Base-by-base conservation (phyloP, 2,113 vertebrate genomes). In the Eulemur rufifrons region DNA sequence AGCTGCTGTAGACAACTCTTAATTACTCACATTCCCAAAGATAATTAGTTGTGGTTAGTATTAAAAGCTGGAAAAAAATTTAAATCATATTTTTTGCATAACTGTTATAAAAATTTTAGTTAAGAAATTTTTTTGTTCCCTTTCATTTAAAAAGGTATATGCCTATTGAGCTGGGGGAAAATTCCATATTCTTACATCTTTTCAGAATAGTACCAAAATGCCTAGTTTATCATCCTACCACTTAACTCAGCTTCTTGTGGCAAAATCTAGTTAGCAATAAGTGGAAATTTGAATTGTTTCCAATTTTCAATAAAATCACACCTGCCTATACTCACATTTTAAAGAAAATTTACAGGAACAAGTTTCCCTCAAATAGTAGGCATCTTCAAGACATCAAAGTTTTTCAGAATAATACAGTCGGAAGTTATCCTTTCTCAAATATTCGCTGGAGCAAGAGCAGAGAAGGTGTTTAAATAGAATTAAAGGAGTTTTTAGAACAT, bases 251-350 rank as follows among this genome's bases (percentile, higher is more conserved):
- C 15, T 21, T 23, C 29, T 86, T 93, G 21, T 85, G 68, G n/a
- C 11, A 81, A 95, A 95, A 82, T 71, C 15, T 63, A 82, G 61
- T 71, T 76, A 52, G 61, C 89, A 29, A 37, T 77, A 88, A 74
- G 34, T 91, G 42, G 87, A 73, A 95, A 95, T 47, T 52, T 93
- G 71, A 50, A 54, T 88, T 81, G 45, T 77, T 93, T 91, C 76
- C 4, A 71, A 0, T 76, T 91, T 86, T 69, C 21, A 91, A 3
- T 34, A 77, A 84, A 88, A 85, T 83, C 66, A 34, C 39, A 39
- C 21, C 17, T 86, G 86, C 5, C 10, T 32, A 54, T 10, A 25
- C 8, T 82, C 34, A 8, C 32, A 37, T 68, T 68, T 95, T 88
- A 21, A 81, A 85, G 61, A 88, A 80, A n/a, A 52, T 66, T 81